phyloP scores from a whole-genome alignment of 1,140 invertebrate species.

The Platyscapa corneri region DNA sequence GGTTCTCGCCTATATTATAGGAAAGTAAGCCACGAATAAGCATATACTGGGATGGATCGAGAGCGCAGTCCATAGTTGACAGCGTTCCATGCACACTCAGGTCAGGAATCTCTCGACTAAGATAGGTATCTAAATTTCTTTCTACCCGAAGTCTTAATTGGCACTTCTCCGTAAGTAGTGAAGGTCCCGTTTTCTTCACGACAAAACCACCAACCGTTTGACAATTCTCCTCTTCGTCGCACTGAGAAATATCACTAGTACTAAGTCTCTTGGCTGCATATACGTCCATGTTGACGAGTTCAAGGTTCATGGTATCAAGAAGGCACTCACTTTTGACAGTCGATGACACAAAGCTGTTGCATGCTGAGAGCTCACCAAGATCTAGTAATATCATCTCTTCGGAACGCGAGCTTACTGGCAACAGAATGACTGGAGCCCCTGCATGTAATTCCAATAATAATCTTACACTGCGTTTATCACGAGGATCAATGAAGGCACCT shows the following conservation, averaged over 20 bases:
- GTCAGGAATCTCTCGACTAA: conserved; percentile 85
- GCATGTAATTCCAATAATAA: conserved; percentile 83
- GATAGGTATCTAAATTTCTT: conserved; percentile 85
- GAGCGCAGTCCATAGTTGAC: conserved; percentile 87
- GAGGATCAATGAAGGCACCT: conserved; percentile 61
- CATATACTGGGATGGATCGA: conserved; percentile 91
- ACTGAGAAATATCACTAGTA: conserved; percentile 55
- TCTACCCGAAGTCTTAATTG: conserved; percentile 87
- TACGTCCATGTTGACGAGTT: conserved; percentile 88
- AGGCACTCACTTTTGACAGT: conserved; percentile 76
- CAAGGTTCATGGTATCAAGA: conserved; percentile 85
- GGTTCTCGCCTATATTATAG: conserved; percentile 93
- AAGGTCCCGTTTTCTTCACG: conserved; percentile 76
- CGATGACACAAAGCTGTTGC: conserved; percentile 83
- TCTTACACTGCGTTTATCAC: conserved; percentile 69
- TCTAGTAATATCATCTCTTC: conserved; percentile 87
- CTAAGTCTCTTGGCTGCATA: conserved; percentile 79
- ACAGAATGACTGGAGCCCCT: conserved; percentile 88
- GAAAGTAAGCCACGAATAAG: conserved; percentile 90
- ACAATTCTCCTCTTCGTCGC: conserved; percentile 56
- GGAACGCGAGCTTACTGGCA: conserved; percentile 89
- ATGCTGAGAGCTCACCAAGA: conserved; percentile 86
- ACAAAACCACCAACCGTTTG: conserved; percentile 74
- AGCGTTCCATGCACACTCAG: conserved; percentile 89
- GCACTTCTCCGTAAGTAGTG: conserved; percentile 86